These are phyloP conservation scores for Penelope pileata DNA, from an alignment of 2,113 vertebrate species.

Conservation along the genomic window DNA sequence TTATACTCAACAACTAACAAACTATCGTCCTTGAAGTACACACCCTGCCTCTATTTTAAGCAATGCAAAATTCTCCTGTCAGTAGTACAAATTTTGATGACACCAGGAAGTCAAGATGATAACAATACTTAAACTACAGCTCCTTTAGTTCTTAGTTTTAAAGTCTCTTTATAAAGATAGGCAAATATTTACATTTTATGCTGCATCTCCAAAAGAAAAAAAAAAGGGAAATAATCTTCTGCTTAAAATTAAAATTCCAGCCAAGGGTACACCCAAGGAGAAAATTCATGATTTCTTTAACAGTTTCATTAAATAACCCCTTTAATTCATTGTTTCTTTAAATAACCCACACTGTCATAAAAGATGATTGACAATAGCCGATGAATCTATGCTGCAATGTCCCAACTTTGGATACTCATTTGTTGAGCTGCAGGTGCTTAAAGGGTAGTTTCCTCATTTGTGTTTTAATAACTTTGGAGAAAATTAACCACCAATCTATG, in stretches of 20 bases:
- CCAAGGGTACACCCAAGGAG: neutral
- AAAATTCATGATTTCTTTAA: neutral
- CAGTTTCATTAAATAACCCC: neutral
- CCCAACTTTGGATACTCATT: neutral
- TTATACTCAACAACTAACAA: neutral
- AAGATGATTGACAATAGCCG: neutral
- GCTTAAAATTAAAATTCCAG: neutral
- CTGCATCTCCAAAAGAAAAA: neutral
- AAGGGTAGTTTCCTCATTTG: neutral
- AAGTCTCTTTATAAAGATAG: neutral
- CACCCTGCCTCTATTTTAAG: neutral
- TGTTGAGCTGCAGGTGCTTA: neutral
- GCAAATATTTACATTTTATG: neutral
- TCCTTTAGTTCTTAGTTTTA: neutral
- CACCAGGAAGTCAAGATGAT: neutral
- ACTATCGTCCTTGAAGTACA: neutral
- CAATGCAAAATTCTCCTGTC: neutral
- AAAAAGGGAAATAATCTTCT: neutral
- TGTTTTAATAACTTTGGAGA: neutral
- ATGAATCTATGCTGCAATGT: neutral
- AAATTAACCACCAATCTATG: neutral
- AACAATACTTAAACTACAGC: neutral
- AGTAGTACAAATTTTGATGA: neutral
- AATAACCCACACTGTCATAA: neutral
- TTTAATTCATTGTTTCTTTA: no score